phyloP scores from a whole-genome alignment of 2,888 invertebrate genomes.

The Stenotaenia linearis region DNA sequence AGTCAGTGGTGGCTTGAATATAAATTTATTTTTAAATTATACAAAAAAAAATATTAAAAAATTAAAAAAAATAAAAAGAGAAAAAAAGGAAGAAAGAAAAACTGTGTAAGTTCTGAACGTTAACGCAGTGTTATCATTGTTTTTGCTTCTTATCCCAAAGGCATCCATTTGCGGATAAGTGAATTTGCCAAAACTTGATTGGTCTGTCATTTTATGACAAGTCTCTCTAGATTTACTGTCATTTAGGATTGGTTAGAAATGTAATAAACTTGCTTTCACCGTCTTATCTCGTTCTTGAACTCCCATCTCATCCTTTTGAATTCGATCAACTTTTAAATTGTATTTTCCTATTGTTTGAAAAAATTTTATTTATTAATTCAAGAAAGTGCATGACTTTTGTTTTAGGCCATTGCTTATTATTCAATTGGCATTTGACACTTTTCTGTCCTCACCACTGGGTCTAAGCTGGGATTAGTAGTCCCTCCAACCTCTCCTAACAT shows the following conservation, averaged over 20 bases:
- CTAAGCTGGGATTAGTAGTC: background rate
- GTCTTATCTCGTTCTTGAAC: background rate
- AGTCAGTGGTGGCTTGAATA: background rate
- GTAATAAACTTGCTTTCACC: background rate
- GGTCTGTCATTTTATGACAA: background rate
- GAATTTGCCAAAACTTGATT: background rate
- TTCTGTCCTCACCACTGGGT: background rate
- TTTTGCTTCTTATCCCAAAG: slow-evolving; percentile 13
- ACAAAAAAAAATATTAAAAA: too few relatives aligned
- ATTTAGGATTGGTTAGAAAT: background rate
- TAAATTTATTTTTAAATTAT: background rate
- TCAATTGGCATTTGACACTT: background rate
- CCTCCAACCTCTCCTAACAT: background rate
- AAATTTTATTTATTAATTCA: background rate
- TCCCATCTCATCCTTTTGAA: background rate
- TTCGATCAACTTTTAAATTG: background rate
- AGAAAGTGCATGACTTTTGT: background rate
- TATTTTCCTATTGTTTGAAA: background rate
- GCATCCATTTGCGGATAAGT: background rate
- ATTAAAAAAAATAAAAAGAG: background rate
- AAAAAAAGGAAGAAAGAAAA: background rate
- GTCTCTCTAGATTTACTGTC: background rate
- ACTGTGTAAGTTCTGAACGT: background rate
- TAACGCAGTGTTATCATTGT: background rate
- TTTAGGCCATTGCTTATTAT: background rate